These are phyloP conservation scores for Rostratula benghalensis DNA, from an alignment of 2,113 vertebrate species.

Conservation along the genomic window DNA sequence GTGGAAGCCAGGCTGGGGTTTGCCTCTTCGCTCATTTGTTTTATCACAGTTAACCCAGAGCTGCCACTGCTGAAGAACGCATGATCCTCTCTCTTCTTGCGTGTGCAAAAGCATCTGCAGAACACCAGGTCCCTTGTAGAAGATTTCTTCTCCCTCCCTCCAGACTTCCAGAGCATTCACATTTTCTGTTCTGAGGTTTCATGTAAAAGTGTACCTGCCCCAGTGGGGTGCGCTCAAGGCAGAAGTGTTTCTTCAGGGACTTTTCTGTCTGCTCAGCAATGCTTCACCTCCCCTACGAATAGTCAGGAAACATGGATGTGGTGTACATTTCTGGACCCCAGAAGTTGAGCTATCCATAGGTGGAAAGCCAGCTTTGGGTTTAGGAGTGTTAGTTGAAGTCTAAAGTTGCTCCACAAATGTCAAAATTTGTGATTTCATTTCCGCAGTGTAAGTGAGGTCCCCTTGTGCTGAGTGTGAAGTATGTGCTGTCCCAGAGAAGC, in stretches of 20 bases:
- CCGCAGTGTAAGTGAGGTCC: background rate
- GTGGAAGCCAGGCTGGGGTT: background rate
- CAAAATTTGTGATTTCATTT: background rate
- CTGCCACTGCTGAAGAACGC: rapidly evolving
- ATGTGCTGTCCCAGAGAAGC: background rate
- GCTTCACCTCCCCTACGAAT: background rate
- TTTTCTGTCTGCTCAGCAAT: background rate
- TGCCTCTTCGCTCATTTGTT: background rate
- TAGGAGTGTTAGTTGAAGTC: background rate
- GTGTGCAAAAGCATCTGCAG: background rate
- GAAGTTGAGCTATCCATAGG: background rate
- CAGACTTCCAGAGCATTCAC: background rate
- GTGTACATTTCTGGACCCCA: background rate
- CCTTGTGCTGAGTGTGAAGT: background rate
- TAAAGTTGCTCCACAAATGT: background rate
- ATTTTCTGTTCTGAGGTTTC: background rate
- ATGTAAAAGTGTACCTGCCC: background rate
- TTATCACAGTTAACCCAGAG: background rate
- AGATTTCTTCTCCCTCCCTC: background rate
- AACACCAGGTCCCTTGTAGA: background rate
- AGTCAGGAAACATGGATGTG: background rate
- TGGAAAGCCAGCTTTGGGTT: background rate
- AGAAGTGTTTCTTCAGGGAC: background rate
- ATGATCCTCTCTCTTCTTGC: background rate
- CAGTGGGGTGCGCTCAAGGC: rapidly evolving